These are phyloP conservation scores for Lonchura striata DNA, from an alignment of 2,113 vertebrate genomes.

Conservation along the genomic window DNA sequence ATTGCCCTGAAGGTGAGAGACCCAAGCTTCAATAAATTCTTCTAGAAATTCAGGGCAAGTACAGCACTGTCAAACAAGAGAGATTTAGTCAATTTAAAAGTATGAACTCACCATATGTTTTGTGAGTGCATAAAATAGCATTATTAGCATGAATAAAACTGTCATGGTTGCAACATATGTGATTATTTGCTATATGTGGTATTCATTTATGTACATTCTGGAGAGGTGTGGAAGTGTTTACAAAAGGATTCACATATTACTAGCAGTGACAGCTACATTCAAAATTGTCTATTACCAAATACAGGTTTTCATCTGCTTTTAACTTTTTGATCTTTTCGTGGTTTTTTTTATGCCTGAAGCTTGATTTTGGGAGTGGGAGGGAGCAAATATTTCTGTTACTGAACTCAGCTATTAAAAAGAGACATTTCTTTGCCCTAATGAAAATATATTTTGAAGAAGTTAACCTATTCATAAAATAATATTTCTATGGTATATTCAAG, in stretches of 20 bases:
- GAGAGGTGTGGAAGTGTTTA: background rate
- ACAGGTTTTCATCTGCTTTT: background rate
- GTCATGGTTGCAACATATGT: background rate
- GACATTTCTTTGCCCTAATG: background rate
- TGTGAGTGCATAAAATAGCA: background rate
- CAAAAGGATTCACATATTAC: background rate
- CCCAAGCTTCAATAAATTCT: background rate
- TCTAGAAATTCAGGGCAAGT: background rate
- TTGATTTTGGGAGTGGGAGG: background rate
- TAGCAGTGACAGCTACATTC: background rate
- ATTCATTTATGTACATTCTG: background rate
- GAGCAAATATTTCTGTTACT: background rate
- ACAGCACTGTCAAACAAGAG: background rate
- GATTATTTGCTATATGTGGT: background rate
- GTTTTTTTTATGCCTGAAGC: background rate
- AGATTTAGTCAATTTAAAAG: background rate
- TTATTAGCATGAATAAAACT: slow-evolving; percentile 11
- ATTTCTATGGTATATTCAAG: background rate
- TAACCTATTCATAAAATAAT: background rate
- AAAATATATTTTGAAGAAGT: background rate
- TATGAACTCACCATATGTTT: background rate
- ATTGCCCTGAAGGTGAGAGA: background rate
- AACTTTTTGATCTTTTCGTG: background rate
- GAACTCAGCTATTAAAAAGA: background rate
- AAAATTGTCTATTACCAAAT: background rate